Conservation (phyloP, 2,797 vertebrate genomes). For the Microtus agrestis region DNA sequence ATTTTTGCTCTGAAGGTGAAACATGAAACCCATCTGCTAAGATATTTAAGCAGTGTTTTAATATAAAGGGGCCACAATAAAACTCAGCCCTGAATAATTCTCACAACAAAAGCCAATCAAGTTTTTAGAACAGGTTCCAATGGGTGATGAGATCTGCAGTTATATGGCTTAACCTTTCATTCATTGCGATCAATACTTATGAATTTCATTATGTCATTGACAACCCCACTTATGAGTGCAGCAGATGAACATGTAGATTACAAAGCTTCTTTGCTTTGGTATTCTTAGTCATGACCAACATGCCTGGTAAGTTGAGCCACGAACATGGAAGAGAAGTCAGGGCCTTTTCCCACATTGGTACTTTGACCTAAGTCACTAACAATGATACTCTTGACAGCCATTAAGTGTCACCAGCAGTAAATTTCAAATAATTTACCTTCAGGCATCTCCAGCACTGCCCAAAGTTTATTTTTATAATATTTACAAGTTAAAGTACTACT, state of each 20-base stretch:
- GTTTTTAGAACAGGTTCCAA: not conserved
- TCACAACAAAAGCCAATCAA: not conserved
- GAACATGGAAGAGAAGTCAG: slow-evolving; percentile 32
- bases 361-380: not conserved
- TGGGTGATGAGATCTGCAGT: not conserved
- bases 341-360: not conserved
- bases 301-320: not conserved
- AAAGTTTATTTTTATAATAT: slow-evolving; percentile 57
- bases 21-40: not conserved
- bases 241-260: not conserved
- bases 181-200: not conserved
- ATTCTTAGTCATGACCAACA: slow-evolving; percentile 15
- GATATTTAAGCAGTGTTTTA: slow-evolving; percentile 23
- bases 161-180: slow-evolving; percentile 5
- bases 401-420: slow-evolving; percentile 29
- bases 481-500: slow-evolving; percentile 40
- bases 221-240: slow-evolving; percentile 7
- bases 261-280: slow-evolving; percentile 2
- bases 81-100: slow-evolving; percentile 13
- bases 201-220: not conserved
- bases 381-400: not conserved
- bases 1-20: not conserved
- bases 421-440: slow-evolving; percentile 50
- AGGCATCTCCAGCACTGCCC: not conserved
- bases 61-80: not conserved